These are phyloP conservation scores for Nudaria mundana DNA, from an alignment of 2,888 invertebrate species.

Conservation along the genomic window DNA sequence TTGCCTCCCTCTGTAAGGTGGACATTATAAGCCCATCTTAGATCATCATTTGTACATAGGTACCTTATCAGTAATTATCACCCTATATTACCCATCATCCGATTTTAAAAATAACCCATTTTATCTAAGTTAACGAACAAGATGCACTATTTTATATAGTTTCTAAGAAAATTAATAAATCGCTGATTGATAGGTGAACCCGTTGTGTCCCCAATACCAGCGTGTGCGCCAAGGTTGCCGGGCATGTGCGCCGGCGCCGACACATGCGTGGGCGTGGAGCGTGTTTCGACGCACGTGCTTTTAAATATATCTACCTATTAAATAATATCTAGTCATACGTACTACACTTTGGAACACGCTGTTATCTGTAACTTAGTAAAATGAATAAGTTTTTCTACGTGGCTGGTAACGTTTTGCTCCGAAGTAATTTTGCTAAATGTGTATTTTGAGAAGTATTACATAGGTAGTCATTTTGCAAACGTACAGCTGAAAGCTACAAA, in stretches of 20 bases:
- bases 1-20: too few relatives aligned
- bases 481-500: too few relatives aligned
- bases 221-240: conserved; percentile 30
- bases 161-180: conserved; percentile 13
- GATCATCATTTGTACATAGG: too few relatives aligned
- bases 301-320: neutral
- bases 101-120: neutral
- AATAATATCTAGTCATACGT: too few relatives aligned
- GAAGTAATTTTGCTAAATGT: too few relatives aligned
- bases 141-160: conserved; percentile 3
- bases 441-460: too few relatives aligned
- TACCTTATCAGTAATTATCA: too few relatives aligned
- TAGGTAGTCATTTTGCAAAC: too few relatives aligned
- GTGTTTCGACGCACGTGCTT: neutral
- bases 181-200: conserved; percentile 18
- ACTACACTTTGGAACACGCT: too few relatives aligned
- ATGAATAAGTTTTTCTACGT: too few relatives aligned
- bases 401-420: neutral
- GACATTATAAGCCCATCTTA: too few relatives aligned
- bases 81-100: neutral
- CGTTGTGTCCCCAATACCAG: conserved; percentile 24
- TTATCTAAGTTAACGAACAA: neutral
- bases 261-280: conserved; percentile 3
- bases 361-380: too few relatives aligned
- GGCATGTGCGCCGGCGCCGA: conserved; percentile 11